Evolutionary conservation across 2,113 vertebrate species (phyloP), one percentile per base, ranked within the genome.

Genomic region (Fukomys damarensis): DNA sequence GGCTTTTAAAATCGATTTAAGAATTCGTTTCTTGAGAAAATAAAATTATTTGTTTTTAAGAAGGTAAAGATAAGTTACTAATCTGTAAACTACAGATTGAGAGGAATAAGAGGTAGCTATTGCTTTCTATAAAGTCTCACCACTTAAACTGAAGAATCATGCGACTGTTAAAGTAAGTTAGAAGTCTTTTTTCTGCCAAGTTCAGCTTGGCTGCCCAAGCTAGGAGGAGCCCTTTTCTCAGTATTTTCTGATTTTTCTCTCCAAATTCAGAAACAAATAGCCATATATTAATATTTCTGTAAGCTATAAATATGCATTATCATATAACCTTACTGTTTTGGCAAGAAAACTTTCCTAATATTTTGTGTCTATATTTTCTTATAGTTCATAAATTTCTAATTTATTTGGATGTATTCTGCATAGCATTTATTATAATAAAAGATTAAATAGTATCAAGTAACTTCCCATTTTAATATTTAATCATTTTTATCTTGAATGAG

Each of bases 1-100:
- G 96, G 88, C 91, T 98, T 98, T 96, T 96, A 86, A 95, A 95
- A 97, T 97, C 59, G 86, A 96, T 98, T 2, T 63, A 77, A 89
- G 97, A 98, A 98, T 97, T 96, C 95, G 97, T 98, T 98, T 97
- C 89, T 86, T 96, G 96, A 83, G 97, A 98, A 98, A 97, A 97
- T 94, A 97, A 94, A 98, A 97, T 94, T 92, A 94, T 94, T 98
- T 98, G 54, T 98, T 97, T 97, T 95, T 98, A 98, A 97, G 94
- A 97, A 85, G 82, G 2, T 38, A 58, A 82, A 93, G 32, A 59
- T 52, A 43, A 7, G 93, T 94, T 97, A 97, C 89, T 97, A 96
- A 97, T 94, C 98, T 98, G 95, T 97, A 97, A 96, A 89, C 98
- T 92, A 96, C 95, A 98, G 96, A 98, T 97, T 96, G 97, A 88